Percentiles rank a stretch among this genome's conserved stretches.
These are phyloP conservation scores for Puntigrus tetrazona DNA, from an alignment of 2,113 vertebrate species.

Conservation along the genomic window DNA sequence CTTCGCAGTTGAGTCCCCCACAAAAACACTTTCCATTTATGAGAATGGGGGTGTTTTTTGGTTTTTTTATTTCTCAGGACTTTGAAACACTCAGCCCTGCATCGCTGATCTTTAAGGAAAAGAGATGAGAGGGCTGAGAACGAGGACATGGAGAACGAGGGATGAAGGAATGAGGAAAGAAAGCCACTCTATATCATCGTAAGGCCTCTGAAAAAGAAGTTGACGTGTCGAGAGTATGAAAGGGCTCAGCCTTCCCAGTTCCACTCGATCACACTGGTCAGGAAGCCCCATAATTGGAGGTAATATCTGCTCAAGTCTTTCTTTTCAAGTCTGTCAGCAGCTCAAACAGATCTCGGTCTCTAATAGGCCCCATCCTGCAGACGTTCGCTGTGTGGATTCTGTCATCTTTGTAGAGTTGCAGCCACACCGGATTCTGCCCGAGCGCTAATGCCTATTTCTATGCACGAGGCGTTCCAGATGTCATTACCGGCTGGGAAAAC, in stretches of 20 bases:
- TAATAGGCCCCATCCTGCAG: conserved; percentile 61
- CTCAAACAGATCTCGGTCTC: conserved; percentile 51
- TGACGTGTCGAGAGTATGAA: conserved; percentile 55
- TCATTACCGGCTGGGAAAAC: conserved; percentile 60
- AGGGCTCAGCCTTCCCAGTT: conserved; percentile 51
- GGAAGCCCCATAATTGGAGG: conserved; percentile 62
- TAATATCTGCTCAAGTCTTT: conserved; percentile 62
- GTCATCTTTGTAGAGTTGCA: conserved; percentile 53
- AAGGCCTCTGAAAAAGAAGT: conserved; percentile 50
- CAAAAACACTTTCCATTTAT: conserved; percentile 59
- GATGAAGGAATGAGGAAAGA: conserved; percentile 35
- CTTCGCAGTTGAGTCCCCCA: conserved; percentile 58
- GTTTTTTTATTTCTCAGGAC: no score
- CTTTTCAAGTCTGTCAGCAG: conserved; percentile 66
- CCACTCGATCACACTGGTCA: conserved; percentile 46
- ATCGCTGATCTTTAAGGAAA: conserved; percentile 48
- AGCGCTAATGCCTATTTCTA: conserved; percentile 55
- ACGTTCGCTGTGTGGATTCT: conserved; percentile 42
- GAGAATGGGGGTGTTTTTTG: conserved; percentile 48
- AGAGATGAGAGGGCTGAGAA: conserved; percentile 34
- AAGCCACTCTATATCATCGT: conserved; percentile 47
- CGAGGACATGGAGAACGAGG: conserved; percentile 34
- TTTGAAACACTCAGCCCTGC: conserved; percentile 45
- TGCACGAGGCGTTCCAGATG: conserved; percentile 56
- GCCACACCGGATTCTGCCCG: conserved; percentile 39